These are phyloP conservation scores for Beroe ovata DNA, from an alignment of 37 sponge, comb jelly and placozoan genomes.

Conservation along the genomic window DNA sequence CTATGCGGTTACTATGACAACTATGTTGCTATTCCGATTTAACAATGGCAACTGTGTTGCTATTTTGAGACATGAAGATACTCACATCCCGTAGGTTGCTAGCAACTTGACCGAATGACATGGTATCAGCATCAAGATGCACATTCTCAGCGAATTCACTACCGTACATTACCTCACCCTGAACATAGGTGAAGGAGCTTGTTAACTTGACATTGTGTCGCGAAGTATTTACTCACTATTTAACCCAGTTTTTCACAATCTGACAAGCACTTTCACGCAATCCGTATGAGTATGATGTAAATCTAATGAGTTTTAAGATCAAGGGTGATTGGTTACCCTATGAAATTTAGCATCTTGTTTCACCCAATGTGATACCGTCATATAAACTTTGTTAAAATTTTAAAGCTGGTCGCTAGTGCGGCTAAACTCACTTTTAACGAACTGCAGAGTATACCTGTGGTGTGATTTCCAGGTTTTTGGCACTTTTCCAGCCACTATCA, in stretches of 20 bases:
- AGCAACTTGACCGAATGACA: conserved; percentile 12
- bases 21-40: too few species aligned
- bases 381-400: not conserved
- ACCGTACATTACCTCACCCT: conserved; percentile 38
- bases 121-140: conserved; percentile 15
- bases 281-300: too few species aligned
- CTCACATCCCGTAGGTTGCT: not conserved
- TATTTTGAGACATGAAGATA: too few species aligned
- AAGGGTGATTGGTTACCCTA: too few species aligned
- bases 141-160: conserved; percentile 4
- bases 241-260: not conserved
- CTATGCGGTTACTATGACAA: too few species aligned
- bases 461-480: conserved; percentile 57
- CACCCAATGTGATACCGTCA: not conserved
- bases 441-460: too few species aligned
- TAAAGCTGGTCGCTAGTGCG: too few species aligned
- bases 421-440: too few species aligned
- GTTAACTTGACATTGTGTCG: not conserved
- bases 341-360: not conserved
- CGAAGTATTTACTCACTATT: not conserved
- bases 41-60: too few species aligned
- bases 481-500: conserved; percentile 43
- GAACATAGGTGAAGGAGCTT: too few species aligned
- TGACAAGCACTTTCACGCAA: too few species aligned
- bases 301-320: too few species aligned